phyloP scores from a whole-genome alignment of 2,113 vertebrate genomes.

The Ctenomys sociabilis region DNA sequence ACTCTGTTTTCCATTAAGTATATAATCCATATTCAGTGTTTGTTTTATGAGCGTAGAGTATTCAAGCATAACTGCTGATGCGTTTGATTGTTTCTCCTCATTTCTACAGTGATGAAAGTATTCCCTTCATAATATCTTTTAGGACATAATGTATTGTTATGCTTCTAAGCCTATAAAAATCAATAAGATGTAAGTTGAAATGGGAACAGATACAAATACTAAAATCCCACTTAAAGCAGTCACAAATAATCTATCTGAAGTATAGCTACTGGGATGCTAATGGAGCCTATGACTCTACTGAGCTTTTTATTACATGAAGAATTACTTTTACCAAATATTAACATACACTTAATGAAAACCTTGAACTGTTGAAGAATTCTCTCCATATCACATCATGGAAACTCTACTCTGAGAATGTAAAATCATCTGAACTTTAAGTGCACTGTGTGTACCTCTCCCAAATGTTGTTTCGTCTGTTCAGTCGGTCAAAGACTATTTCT shows the following conservation, averaged over 20 bases:
- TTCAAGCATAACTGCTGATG: conserved; percentile 22
- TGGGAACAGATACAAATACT: conserved; percentile 29
- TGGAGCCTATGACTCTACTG: neutral
- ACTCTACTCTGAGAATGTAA: conserved; percentile 4
- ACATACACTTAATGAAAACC: neutral
- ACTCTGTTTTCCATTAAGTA: conserved; percentile 48
- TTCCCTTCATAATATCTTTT: conserved; percentile 57
- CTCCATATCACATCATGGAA: neutral
- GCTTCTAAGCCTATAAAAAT: conserved; percentile 69
- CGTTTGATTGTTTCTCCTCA: conserved; percentile 23
- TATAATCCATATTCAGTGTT: conserved; percentile 66
- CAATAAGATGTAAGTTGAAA: conserved; percentile 57
- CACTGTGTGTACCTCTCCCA: neutral
- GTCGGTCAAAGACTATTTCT: neutral
- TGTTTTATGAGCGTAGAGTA: conserved; percentile 57
- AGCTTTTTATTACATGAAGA: neutral
- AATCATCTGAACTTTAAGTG: conserved; percentile 12
- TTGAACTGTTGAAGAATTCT: neutral
- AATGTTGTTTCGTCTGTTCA: neutral
- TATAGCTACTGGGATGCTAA: neutral
- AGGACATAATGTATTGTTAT: conserved; percentile 25
- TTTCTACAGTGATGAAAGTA: conserved; percentile 52
- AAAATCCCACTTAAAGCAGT: conserved; percentile 10
- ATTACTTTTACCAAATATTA: conserved; percentile 21
- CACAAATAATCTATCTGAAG: conserved; percentile 56